Conservation (phyloP, 2,797 vertebrate genomes). For the Leucoraja ocellata region DNA sequence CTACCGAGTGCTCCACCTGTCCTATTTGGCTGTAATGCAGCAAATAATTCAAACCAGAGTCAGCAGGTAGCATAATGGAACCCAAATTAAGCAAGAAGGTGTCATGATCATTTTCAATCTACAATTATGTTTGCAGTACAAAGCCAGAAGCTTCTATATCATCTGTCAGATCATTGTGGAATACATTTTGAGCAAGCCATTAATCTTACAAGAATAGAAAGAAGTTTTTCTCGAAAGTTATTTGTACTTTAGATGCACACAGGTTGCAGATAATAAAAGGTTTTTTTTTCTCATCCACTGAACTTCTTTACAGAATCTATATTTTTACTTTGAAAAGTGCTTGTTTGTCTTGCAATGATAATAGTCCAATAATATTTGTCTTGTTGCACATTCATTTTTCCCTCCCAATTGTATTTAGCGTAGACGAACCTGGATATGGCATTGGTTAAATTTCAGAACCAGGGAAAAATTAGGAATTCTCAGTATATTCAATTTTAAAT, state of each 20-base stretch:
- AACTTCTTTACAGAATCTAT: not conserved
- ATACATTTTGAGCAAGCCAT: not conserved
- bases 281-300: not conserved
- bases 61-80: constrained; percentile 5
- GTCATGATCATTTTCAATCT: not conserved
- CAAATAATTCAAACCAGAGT: not conserved
- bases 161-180: not conserved
- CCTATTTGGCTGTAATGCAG: not conserved
- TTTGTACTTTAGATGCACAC: not conserved
- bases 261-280: not conserved
- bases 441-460: no score
- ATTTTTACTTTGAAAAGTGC: not conserved
- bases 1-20: constrained; percentile 23
- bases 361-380: no score
- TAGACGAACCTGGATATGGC: no score
- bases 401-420: not conserved
- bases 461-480: no score
- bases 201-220: not conserved
- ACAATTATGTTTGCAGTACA: not conserved
- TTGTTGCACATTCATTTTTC: not conserved
- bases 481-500: no score
- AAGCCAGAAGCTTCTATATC: not conserved
- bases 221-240: not conserved
- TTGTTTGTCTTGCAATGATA: not conserved
- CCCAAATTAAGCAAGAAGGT: constrained; percentile 6